Evolutionary conservation across 2,113 vertebrate species (phyloP).

Genomic region (Elgaria multicarinata): DNA sequence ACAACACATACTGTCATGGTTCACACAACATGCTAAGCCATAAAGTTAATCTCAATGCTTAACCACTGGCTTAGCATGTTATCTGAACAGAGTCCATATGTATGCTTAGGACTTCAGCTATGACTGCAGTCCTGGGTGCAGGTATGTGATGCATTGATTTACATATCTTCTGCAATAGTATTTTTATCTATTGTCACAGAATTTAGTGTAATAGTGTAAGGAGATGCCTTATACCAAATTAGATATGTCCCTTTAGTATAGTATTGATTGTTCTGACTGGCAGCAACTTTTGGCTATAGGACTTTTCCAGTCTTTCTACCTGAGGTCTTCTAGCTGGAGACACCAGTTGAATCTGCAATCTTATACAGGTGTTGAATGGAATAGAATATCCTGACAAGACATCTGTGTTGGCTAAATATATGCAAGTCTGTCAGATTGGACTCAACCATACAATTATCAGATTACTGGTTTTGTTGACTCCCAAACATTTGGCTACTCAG

Average conservation of each 20-base stretch:
- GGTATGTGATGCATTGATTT: not conserved
- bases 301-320: not conserved
- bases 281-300: not conserved
- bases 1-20: too few relatives aligned
- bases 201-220: not conserved
- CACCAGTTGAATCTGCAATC: not conserved
- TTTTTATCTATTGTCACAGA: not conserved
- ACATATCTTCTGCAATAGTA: not conserved
- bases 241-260: not conserved
- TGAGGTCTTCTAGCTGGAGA: not conserved
- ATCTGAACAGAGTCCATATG: too few relatives aligned
- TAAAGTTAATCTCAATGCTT: too few relatives aligned
- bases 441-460: conserved; percentile 24
- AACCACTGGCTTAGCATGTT: too few relatives aligned
- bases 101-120: not conserved
- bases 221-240: not conserved
- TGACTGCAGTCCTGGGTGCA: not conserved
- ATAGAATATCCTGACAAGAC: not conserved
- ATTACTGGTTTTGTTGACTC: conserved; percentile 1
- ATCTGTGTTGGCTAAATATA: not conserved
- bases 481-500: conserved; percentile 14
- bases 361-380: too few relatives aligned
- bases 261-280: not conserved
- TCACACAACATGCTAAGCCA: too few relatives aligned
- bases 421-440: not conserved